Evolutionary conservation across 2,888 invertebrate genomes (phyloP).

Genomic region (Drosophila antonietae): DNA sequence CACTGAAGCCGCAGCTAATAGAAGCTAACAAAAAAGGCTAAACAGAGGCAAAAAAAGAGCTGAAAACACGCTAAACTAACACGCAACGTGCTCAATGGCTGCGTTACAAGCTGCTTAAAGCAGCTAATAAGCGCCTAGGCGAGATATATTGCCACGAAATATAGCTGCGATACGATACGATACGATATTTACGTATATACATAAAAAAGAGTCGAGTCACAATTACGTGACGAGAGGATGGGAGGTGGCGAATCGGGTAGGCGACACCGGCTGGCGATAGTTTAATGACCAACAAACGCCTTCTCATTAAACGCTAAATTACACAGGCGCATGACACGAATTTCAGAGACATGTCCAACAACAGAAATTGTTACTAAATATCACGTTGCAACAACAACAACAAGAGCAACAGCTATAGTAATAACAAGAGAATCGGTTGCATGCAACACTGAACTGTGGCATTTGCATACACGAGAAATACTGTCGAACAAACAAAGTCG

Average conservation of each 20-base stretch:
- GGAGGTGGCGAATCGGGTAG: not conserved
- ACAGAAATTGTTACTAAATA: slow-evolving; percentile 52
- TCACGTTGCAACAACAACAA: slow-evolving; percentile 37
- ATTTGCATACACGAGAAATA: slow-evolving; percentile 59
- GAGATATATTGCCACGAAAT: slow-evolving; percentile 46
- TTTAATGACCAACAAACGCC: slow-evolving; percentile 78
- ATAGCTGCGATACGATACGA: slow-evolving; percentile 9
- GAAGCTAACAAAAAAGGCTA: slow-evolving; percentile 13
- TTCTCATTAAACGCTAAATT: slow-evolving; percentile 81
- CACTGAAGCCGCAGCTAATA: slow-evolving; percentile 40
- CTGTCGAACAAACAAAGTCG: slow-evolving; percentile 76
- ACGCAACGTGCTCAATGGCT: slow-evolving; percentile 61
- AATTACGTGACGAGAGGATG: slow-evolving; percentile 48
- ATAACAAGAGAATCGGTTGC: slow-evolving; percentile 47
- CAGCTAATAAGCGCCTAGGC: slow-evolving; percentile 60
- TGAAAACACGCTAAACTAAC: slow-evolving; percentile 61
- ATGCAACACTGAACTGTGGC: slow-evolving; percentile 66
- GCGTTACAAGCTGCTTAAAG: slow-evolving; percentile 66
- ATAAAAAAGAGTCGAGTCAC: slow-evolving; percentile 60
- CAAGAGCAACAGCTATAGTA: slow-evolving; percentile 6
- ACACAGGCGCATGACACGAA: slow-evolving; percentile 74
- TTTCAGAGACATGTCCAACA: slow-evolving; percentile 40
- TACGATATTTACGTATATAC: not conserved
- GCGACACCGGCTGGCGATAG: slow-evolving; percentile 36
- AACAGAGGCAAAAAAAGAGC: slow-evolving; percentile 8